Evolutionary conservation across 2,888 invertebrate species (phyloP), one percentile per base, ranked within the genome.

Genomic region (Drosophila pegasa): DNA sequence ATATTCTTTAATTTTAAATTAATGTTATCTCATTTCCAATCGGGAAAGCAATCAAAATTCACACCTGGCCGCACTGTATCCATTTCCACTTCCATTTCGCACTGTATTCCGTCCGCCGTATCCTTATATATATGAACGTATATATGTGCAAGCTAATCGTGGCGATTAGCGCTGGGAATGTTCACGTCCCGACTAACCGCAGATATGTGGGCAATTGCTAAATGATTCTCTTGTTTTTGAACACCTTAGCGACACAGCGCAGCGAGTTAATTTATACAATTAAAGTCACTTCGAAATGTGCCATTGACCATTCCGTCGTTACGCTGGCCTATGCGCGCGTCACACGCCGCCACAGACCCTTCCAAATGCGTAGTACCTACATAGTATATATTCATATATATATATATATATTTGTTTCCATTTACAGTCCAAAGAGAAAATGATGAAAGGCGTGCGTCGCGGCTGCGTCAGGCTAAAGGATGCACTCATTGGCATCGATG

Each of bases 401-500:
- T 20, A 40, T 37, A 20, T 25, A 7, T 10, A 33, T 12, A 3
- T 33, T 29, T 45, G 7, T 45, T 48, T 47, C 4, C 62, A 48
- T 81, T 80, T 62, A 70, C 94, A 99, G 98, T 98, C 98, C 12
- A 98, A 98, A 92, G 99, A 99, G 91, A 99, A 99, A 93, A 99
- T 99, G 99, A 97, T 98, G 93, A 95, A 98, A 71, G 99, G 99
- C 14, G 98, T 98, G 35, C 94, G 99, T 67, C 94, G 99, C 74
- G 99, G 99, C 56, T 99, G 99, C 93, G 99, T 99, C 33, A 94
- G 99, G n/a, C 94, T 99, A 43, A 96, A 98, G 92, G 98, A 98
- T 51, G 99, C 99, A 1, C 96, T 99, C 43, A 97, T 99, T 90
- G 99, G 99, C 50, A 99, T 99, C 85, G 99, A 99, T 91, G 98